Base-by-base conservation (phyloP, 2,888 invertebrate species). In the Apamea epomidion region DNA sequence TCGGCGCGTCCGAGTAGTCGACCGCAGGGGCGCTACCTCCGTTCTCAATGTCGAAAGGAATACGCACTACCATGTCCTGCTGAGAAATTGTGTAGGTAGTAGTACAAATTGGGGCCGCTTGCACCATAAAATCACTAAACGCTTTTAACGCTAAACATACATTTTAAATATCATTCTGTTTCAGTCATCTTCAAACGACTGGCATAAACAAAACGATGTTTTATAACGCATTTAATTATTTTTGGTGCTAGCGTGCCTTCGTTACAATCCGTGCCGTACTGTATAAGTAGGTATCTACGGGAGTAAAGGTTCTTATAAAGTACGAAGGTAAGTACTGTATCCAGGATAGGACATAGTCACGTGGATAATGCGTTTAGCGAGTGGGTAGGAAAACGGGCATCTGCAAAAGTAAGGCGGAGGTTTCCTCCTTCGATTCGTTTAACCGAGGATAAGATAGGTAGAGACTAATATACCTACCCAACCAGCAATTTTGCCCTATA, bases 21-120 rank as follows among this genome's bases (percentile, higher is more conserved):
- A 91, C 90, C 16, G 89, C 70, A 0, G 90, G 80, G 0, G 90
- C 80, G 71, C 86, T 89, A 64, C 90, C 87, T 3, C 94, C 93
- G 75, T 94, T 95, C 73, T 96, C 96, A 5, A 97, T 96, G 90
- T 97, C 96, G 74, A 97, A 96, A 8, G 97, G 97, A 78, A 97
- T 96, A 37, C 96, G 96, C 10, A 97, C 95, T 78, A 96, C 95
- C 91, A 94, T 93, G 65, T 96, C 96, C 95, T 96, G 90, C 29
- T 48, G 79, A 42, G 8, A 32, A 72, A 62, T n/a, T 7, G 3
- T 25, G 8, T 45, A 51, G n/a, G 18, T n/a, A 37, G 37, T n/a
- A 60, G n/a, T 54, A 71, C 18, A 12, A 54, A 0, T 54, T 37
- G 18, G 54, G 18, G 6, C 32, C 25, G n/a, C 37, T 37, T 12